phyloP scores from a whole-genome alignment of 2,797 vertebrate species.

The Hafferia zeledoni region DNA sequence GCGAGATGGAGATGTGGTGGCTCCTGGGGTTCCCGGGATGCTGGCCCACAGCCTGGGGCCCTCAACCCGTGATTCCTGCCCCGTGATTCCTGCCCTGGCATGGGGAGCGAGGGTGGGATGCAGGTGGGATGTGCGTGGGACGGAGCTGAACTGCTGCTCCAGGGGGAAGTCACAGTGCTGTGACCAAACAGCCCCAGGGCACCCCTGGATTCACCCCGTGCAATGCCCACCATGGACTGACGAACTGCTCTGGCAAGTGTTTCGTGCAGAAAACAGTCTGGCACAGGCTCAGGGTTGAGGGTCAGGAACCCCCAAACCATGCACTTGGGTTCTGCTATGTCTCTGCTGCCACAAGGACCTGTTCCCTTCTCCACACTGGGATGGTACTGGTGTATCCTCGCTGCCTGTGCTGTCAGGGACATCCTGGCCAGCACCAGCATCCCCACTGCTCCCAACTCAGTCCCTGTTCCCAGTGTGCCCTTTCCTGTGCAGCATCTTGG shows the following conservation, averaged over 20 bases:
- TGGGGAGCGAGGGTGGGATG: background rate
- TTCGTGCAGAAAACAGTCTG: rapidly evolving
- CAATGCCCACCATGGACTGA: rapidly evolving
- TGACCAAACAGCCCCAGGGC: rapidly evolving
- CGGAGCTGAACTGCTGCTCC: background rate
- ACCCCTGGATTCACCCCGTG: background rate
- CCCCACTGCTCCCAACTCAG: background rate
- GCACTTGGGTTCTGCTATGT: rapidly evolving
- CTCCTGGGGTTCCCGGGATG: conserved; percentile 11
- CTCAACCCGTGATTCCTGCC: background rate
- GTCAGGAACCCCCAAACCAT: rapidly evolving
- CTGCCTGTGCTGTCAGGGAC: background rate
- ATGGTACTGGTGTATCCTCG: too few species aligned
- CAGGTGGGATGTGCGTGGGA: background rate
- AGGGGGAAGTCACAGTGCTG: background rate
- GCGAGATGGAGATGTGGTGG: background rate
- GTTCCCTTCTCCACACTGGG: rapidly evolving
- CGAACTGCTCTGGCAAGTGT: background rate
- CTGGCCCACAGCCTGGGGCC: background rate
- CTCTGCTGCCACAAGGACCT: rapidly evolving
- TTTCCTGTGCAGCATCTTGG: background rate
- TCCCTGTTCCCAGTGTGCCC: background rate
- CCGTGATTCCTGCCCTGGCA: background rate
- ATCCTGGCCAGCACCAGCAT: background rate
- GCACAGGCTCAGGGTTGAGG: background rate